Evolutionary conservation across 2,888 invertebrate species (phyloP).

Genomic region (Anaspis maculata): DNA sequence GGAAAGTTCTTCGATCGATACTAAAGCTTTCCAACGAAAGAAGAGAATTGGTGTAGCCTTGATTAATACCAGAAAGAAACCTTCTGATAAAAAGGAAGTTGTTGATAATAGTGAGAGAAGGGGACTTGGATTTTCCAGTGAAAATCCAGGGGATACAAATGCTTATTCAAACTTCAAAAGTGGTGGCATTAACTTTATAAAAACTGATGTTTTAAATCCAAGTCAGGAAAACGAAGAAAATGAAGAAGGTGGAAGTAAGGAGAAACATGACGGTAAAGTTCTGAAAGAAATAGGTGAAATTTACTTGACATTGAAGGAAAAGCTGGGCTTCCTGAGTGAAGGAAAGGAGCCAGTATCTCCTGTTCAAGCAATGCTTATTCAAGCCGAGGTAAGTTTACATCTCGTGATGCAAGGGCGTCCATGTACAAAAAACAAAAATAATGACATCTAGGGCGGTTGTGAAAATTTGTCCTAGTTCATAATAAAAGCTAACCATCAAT

Average conservation of each 20-base stretch:
- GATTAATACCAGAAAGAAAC: constrained; percentile 29
- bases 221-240: constrained; percentile 4
- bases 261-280: constrained; percentile 10
- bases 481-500: too few relatives aligned
- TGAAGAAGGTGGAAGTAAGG: constrained; percentile 17
- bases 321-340: constrained; percentile 50
- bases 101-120: constrained; percentile 17
- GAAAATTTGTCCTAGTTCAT: too few relatives aligned
- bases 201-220: constrained; percentile 26
- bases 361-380: constrained; percentile 53
- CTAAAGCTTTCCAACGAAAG: constrained; percentile 49
- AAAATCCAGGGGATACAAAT: constrained; percentile 11
- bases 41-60: constrained; percentile 47
- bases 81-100: constrained; percentile 14
- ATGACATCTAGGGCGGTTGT: too few relatives aligned
- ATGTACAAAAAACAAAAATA: too few relatives aligned
- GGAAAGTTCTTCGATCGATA: constrained; percentile 25
- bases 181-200: constrained; percentile 36
- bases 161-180: constrained; percentile 35
- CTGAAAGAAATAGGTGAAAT: constrained; percentile 37
- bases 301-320: constrained; percentile 46
- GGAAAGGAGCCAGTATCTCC: constrained; percentile 48
- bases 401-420: too few relatives aligned
- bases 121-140: constrained; percentile 27
- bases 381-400: constrained; percentile 49